A percentile compares a stretch with the other conserved stretches of the same genome.
These are phyloP conservation scores for Pedionomus torquatus DNA, from an alignment of 2,113 vertebrate species.

Conservation along the genomic window DNA sequence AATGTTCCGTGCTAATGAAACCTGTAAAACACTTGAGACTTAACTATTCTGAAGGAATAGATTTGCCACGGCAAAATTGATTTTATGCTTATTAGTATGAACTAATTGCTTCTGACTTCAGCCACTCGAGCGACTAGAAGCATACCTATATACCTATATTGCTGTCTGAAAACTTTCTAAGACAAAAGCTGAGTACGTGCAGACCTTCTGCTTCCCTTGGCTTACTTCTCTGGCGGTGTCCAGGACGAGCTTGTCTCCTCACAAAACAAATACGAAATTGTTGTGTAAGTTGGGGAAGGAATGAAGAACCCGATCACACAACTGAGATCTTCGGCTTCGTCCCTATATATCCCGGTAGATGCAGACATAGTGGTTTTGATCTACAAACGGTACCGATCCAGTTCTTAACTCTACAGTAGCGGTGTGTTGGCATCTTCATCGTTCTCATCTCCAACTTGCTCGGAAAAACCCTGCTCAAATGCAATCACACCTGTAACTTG, in stretches of 20 bases:
- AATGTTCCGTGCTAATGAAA: slow-evolving; percentile 60
- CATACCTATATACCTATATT: not conserved
- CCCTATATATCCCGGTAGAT: slow-evolving; percentile 61
- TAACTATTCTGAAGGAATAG: slow-evolving; percentile 56
- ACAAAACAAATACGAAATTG: slow-evolving; percentile 31
- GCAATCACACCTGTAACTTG: slow-evolving; percentile 61
- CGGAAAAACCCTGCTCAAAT: slow-evolving; percentile 37
- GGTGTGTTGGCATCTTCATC: slow-evolving; percentile 60
- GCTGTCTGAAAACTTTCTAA: slow-evolving; percentile 9
- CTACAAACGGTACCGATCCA: slow-evolving; percentile 61
- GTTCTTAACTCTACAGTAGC: slow-evolving; percentile 70
- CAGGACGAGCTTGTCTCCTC: slow-evolving; percentile 32
- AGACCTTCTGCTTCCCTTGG: slow-evolving; percentile 51
- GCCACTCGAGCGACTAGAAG: slow-evolving; percentile 14
- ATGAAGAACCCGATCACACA: slow-evolving; percentile 61
- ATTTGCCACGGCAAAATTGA: slow-evolving; percentile 48
- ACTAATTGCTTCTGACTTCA: slow-evolving; percentile 55
- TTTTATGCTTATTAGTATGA: slow-evolving; percentile 57
- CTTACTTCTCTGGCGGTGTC: slow-evolving; percentile 45
- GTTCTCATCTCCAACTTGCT: slow-evolving; percentile 71
- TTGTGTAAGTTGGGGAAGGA: slow-evolving; percentile 46
- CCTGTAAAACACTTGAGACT: slow-evolving; percentile 53
- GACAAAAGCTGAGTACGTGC: not conserved
- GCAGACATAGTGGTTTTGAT: slow-evolving; percentile 63
- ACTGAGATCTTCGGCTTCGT: slow-evolving; percentile 67